Evolutionary conservation across 2,797 vertebrate species (phyloP), one percentile per base, ranked within the genome.

Genomic region (Thaleichthys pacificus): DNA sequence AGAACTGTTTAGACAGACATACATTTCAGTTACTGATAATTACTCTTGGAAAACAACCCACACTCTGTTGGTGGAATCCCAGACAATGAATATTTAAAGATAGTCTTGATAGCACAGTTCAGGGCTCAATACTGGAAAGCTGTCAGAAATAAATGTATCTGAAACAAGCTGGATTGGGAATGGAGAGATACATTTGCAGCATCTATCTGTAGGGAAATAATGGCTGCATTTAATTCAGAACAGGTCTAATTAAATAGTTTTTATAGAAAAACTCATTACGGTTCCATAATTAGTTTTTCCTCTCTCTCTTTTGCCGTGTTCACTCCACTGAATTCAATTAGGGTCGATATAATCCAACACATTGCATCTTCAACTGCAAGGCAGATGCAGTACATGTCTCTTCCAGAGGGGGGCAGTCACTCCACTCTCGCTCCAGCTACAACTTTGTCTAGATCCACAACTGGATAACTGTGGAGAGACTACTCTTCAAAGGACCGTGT

Each of bases 241-340:
- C 68, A 78, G 71, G 71, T 72, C 68, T 82, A 80, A 84, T 82
- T 70, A 77, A 88, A 61, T 19, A 21, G 21, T 66, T 86, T 69
- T 74, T 69, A 77, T 42, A 83, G 70, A 79, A 80, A 80, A 85
- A 80, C 71, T 72, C 62, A 84, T 84, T 80, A 79, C 30, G 72
- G 68, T 70, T 74, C 42, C 57, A 66, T 81, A 84, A 85, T 85
- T 66, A 74, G 35, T 80, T 75, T 72, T 47, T 60, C 57, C 51
- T 54, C 8, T 24, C 65, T 66, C 22, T 72, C 78, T 60, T 67
- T 57, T 56, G 8, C 47, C 30, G 64, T 73, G 38, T 72, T 62
- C 15, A 73, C 61, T 69, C 69, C 22, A 73, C 21, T 66, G 1
- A 76, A 80, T 76, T 64, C 73, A 21, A 79, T 71, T 78, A 62